Conservation (phyloP, 2,113 vertebrate genomes). For the Promerops cafer region DNA sequence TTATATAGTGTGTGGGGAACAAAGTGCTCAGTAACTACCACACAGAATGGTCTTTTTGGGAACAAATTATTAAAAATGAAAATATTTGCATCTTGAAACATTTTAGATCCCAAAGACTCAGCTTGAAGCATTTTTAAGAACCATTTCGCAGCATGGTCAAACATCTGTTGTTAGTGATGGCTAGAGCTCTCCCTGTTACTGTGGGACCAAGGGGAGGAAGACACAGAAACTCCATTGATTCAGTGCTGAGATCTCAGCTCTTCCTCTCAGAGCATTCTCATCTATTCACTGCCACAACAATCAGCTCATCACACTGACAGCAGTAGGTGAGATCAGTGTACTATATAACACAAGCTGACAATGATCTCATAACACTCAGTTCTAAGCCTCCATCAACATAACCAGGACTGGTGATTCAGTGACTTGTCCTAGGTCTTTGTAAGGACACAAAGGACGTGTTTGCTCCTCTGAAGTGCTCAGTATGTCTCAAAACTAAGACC, state of each 20-base stretch:
- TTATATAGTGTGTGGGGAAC: rapidly evolving
- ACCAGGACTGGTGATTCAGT: not conserved
- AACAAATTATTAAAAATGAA: not conserved
- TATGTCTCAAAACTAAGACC: not conserved
- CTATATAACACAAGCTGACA: not conserved
- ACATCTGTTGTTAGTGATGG: not conserved
- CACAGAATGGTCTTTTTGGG: not conserved
- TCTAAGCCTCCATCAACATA: not conserved
- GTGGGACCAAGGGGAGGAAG: not conserved
- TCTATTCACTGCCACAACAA: not conserved
- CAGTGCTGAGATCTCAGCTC: not conserved
- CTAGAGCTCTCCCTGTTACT: not conserved
- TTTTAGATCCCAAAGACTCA: not conserved
- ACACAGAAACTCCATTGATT: not conserved
- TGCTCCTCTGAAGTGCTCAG: not conserved
- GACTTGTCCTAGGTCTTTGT: not conserved
- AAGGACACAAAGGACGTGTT: not conserved
- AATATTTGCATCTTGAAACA: not conserved
- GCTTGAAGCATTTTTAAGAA: not conserved
- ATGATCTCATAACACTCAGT: not conserved
- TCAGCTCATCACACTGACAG: not conserved
- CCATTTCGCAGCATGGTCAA: not conserved
- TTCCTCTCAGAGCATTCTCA: not conserved
- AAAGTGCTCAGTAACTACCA: not conserved
- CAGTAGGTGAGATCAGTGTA: not conserved